Evolutionary conservation across 53 echinoderm and acorn worm species (phyloP), one percentile per base, ranked within the genome.

Genomic region (Paracentrotus lividus): DNA sequence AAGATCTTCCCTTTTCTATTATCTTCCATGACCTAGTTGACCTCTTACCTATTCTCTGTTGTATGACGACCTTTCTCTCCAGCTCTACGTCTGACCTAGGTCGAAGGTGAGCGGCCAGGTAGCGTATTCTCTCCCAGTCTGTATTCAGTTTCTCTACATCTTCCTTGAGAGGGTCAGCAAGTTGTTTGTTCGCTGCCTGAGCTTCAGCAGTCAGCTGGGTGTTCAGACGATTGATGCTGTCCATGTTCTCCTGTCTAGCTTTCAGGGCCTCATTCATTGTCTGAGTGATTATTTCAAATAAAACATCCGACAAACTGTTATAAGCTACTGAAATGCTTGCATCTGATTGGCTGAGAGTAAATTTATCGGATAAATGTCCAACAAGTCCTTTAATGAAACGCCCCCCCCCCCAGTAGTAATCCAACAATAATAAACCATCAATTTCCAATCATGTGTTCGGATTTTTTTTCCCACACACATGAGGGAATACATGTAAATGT

Each of bases 181-280:
- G 93, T 56, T 92, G 94, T n/a, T 75, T 84, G 15, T 94, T 96
- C 18, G 96, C 85, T 42, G 66, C 91, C 52, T 95, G 95, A 21
- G 95, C 99, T 49, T 99, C 99, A 26, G 95, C 66, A 1, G 81
- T 94, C 88, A 99, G 93, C 94, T 95, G 94, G 92, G 96, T 85
- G 49, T 93, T 90, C 0, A 94, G 94, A 64, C 95, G 93, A 76
- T 99, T 96, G 85, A 99, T 95, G 88, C 95, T 94, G 90, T 97
- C 97, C 77, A 99, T 95, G 94, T 96, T 99, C 94, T 96, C 99
- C 85, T 96, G 96, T 31, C 96, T 95, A 14, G 99, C 95, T 47
- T 94, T 93, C 9, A 99, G 75, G 47, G 99, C 99, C 34, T 97
- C 96, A 40, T 96, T 95, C 96, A 99, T 95, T 8, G 96, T 96